phyloP scores from a whole-genome alignment of 2,888 invertebrate genomes.

The Ptychoptera albimana region DNA sequence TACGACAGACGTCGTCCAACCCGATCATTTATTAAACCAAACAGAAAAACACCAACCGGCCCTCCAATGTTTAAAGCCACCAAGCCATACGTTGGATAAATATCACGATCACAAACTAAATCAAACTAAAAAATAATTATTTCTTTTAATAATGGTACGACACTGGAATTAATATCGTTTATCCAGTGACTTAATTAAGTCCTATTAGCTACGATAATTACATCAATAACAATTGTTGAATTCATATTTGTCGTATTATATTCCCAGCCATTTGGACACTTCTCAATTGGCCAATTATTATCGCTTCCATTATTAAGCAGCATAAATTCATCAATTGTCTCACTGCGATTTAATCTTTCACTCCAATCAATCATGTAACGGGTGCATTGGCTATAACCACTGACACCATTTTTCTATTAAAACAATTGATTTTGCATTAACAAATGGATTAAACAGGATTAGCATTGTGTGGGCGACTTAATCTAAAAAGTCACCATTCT shows the following conservation, averaged over 20 bases:
- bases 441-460: neutral
- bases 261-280: slow-evolving; percentile 64
- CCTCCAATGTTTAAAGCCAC: slow-evolving; percentile 78
- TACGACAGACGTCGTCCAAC: slow-evolving; percentile 74
- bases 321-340: slow-evolving; percentile 9
- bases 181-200: neutral
- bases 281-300: slow-evolving; percentile 43
- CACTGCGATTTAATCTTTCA: slow-evolving; percentile 29
- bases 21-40: slow-evolving; percentile 74
- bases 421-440: neutral
- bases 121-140: slow-evolving; percentile 51
- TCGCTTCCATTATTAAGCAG: neutral
- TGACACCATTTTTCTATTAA: slow-evolving; percentile 22
- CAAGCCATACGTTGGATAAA: slow-evolving; percentile 75
- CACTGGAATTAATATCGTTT: neutral
- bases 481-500: neutral
- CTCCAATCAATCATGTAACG: slow-evolving; percentile 62
- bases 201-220: slow-evolving; percentile 28
- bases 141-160: slow-evolving; percentile 8
- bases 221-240: slow-evolving; percentile 75
- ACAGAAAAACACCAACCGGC: slow-evolving; percentile 77
- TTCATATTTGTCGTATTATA: slow-evolving; percentile 50
- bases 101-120: slow-evolving; percentile 72
- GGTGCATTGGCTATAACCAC: slow-evolving; percentile 49
- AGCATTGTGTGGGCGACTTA: slow-evolving; percentile 1